Evolutionary conservation across 2,797 vertebrate species (phyloP), one percentile per base, ranked within the genome.

Genomic region (Sebastes umbrosus): DNA sequence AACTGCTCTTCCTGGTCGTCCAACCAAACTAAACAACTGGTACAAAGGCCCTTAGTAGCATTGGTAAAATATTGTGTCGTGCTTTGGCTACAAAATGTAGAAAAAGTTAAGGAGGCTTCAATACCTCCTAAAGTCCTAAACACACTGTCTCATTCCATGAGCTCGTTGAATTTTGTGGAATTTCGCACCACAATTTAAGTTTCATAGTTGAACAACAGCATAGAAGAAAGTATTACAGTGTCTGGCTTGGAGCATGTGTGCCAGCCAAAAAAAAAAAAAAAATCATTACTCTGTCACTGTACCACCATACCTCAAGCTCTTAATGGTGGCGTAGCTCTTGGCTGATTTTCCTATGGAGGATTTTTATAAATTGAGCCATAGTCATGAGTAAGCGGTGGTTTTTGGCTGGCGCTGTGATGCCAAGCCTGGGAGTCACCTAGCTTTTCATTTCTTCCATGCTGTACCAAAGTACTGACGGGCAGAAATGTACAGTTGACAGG

Each of bases 331-430:
- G 4, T 84, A 82, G 73, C 73, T 83, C 66, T 84, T 87, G 74
- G 89, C 82, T 75, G 55, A 76, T 87, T 86, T 84, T 88, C 83
- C 81, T 39, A 32, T 69, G 71, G 78, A 83, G 77, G 70, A 79
- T 75, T 88, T 82, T 78, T 76, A 81, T 88, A 90, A 88, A 88
- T 82, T 82, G 71, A 77, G 69, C 74, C 80, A 70, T 75, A 77
- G 77, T 82, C 70, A 39, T 81, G 74, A 87, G 77, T 77, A 81
- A 84, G 83, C 22, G 5, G 69, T 63, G 71, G 18, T 84, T 86
- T 87, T 88, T 84, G 74, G 77, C 69, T 18, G 59, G 14, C 3
- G 24, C 6, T 65, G 11, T 73, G 50, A 79, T 72, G 59, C 46
- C 73, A 68, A 74, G 54, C 68, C 71, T 81, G 9, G 58, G 69